Conservation (phyloP, 2,797 vertebrate genomes). For the Melanotaenia pygmaea region DNA sequence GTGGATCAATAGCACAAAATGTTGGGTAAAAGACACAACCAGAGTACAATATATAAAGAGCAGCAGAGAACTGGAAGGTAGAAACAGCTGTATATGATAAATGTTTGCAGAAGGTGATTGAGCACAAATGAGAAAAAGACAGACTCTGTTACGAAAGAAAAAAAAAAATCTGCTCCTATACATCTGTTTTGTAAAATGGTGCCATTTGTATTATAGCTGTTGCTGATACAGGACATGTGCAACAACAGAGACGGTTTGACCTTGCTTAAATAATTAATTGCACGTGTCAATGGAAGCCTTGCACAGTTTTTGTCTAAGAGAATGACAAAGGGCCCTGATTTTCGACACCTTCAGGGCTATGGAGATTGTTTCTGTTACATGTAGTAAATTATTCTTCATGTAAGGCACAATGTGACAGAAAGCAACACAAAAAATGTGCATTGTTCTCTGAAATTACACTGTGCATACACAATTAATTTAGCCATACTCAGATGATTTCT, state of each 20-base stretch:
- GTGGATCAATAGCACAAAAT: constrained; percentile 71
- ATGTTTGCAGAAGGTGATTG: constrained; percentile 45
- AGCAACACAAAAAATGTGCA: constrained; percentile 30
- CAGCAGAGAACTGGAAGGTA: constrained; percentile 47
- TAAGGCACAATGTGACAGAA: constrained; percentile 19
- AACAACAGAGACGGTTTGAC: constrained; percentile 61
- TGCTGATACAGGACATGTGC: constrained; percentile 40
- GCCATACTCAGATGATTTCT: constrained; percentile 52
- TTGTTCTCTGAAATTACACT: neutral
- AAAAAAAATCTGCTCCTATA: constrained; percentile 1
- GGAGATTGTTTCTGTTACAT: constrained; percentile 44
- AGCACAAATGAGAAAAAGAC: constrained; percentile 31
- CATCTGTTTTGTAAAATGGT: constrained; percentile 30
- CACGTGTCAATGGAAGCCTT: constrained; percentile 46
- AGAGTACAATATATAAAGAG: constrained; percentile 38
- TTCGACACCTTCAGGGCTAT: constrained; percentile 47
- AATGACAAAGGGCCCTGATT: constrained; percentile 36
- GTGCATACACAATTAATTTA: constrained; percentile 66
- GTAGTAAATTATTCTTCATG: constrained; percentile 46
- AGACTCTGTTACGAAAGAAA: neutral
- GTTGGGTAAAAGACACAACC: constrained; percentile 57
- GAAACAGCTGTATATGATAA: constrained; percentile 46
- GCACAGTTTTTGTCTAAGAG: constrained; percentile 37
- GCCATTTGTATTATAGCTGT: constrained; percentile 45
- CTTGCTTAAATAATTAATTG: constrained; percentile 66